Evolutionary conservation across 2,113 vertebrate genomes (phyloP).

Genomic region (Sphyrna mokarran): DNA sequence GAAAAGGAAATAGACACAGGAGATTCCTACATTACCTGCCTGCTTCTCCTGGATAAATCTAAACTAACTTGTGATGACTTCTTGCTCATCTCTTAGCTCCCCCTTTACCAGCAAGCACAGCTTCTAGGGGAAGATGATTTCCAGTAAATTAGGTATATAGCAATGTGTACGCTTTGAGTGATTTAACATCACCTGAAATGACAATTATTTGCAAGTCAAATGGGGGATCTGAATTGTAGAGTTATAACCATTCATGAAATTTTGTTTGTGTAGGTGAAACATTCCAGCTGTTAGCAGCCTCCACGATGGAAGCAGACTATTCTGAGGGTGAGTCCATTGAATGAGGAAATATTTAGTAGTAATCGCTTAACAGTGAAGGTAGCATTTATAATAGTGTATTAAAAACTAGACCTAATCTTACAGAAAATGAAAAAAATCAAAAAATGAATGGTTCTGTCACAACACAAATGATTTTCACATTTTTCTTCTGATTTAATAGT

Average conservation of each 20-base stretch:
- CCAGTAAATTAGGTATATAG: neutral
- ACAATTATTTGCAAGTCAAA: constrained; percentile 8
- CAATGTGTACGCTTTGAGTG: neutral
- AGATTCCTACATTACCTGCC: no score
- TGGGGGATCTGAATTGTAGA: neutral
- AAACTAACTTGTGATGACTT: neutral
- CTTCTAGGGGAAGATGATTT: neutral
- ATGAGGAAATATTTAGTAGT: neutral
- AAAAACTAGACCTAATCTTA: neutral
- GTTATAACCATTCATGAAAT: constrained; percentile 10
- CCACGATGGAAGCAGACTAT: neutral
- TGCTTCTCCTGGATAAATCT: no score
- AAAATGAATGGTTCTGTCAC: neutral
- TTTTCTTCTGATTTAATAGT: neutral
- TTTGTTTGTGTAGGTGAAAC: constrained; percentile 18
- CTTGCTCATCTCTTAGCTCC: neutral
- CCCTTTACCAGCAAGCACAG: neutral
- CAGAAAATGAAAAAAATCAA: neutral
- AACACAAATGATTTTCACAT: neutral
- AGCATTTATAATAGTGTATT: neutral
- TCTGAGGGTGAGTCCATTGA: neutral
- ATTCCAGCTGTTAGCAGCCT: neutral
- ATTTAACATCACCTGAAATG: neutral
- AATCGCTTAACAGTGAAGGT: neutral
- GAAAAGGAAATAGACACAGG: no score